phyloP scores from a whole-genome alignment of 2,113 vertebrate genomes.

The Oceanites oceanicus region DNA sequence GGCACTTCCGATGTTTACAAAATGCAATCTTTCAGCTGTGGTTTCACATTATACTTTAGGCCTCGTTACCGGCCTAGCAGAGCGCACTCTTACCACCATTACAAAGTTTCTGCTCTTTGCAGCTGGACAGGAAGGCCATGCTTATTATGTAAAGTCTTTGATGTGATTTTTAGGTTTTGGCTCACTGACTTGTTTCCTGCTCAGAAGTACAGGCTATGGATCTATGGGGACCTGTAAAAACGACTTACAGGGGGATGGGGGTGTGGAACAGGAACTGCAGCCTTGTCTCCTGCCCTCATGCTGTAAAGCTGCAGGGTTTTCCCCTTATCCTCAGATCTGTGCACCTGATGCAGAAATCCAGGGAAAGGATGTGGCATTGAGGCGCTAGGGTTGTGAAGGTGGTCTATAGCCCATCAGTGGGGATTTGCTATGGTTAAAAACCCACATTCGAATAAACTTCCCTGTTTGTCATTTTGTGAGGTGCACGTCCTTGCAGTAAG shows the following conservation, averaged over 20 bases:
- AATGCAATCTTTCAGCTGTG: background rate
- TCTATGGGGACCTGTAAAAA: too few relatives aligned
- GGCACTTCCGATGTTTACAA: background rate
- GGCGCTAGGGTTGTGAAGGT: background rate
- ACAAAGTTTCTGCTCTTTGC: background rate
- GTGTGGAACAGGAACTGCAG: background rate
- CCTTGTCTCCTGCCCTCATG: background rate
- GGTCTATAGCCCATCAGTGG: background rate
- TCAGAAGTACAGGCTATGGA: background rate
- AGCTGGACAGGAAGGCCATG: background rate
- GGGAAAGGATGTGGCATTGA: background rate
- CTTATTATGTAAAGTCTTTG: accelerated
- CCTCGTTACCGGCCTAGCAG: background rate
- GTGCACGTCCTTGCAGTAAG: background rate
- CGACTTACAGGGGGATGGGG: background rate
- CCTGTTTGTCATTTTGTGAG: background rate
- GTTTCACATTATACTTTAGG: background rate
- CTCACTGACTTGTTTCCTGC: background rate
- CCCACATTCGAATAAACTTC: accelerated
- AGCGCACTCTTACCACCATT: accelerated
- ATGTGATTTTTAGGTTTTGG: background rate
- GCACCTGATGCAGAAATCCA: background rate
- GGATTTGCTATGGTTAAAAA: background rate
- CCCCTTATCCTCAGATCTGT: background rate
- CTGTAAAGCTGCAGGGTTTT: background rate